Conservation (phyloP, 1,140 invertebrate species). For the Dendrolimus kikuchii region DNA sequence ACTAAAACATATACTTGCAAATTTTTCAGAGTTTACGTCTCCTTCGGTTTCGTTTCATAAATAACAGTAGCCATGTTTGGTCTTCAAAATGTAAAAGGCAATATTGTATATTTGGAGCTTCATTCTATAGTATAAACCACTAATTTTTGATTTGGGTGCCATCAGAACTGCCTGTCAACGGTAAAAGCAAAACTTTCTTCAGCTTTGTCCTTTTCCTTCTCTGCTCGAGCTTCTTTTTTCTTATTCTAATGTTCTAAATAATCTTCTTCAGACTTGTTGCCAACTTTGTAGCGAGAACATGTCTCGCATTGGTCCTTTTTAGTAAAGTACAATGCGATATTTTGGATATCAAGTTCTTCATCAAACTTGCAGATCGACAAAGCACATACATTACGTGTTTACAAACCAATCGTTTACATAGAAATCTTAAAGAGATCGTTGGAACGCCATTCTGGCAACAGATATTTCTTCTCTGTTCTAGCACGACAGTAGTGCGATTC, state of each 20-base stretch:
- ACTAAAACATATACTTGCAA: constrained; percentile 12
- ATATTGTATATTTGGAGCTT: constrained; percentile 19
- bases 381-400: constrained; percentile 8
- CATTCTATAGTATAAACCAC: constrained; percentile 17
- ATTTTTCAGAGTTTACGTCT: constrained; percentile 15
- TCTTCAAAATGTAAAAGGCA: constrained; percentile 16
- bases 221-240: constrained; percentile 13
- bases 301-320: no score
- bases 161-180: constrained; percentile 10
- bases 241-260: constrained; percentile 9
- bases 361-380: constrained; percentile 8
- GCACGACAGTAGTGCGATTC: constrained; percentile 16
- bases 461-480: constrained; percentile 15
- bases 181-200: constrained; percentile 1
- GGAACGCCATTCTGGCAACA: constrained; percentile 19
- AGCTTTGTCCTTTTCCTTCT: constrained; percentile 6
- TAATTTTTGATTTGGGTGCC: constrained; percentile 14
- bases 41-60: constrained; percentile 21
- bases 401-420: constrained; percentile 11
- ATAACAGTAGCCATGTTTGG: constrained; percentile 15
- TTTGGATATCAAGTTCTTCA: constrained; percentile 12
- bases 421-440: constrained; percentile 16
- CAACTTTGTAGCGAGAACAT: constrained; percentile 13
- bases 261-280: constrained; percentile 10
- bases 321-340: no score